These are phyloP conservation scores for Dryococelus australis DNA, from an alignment of 2,888 invertebrate genomes.

Conservation along the genomic window DNA sequence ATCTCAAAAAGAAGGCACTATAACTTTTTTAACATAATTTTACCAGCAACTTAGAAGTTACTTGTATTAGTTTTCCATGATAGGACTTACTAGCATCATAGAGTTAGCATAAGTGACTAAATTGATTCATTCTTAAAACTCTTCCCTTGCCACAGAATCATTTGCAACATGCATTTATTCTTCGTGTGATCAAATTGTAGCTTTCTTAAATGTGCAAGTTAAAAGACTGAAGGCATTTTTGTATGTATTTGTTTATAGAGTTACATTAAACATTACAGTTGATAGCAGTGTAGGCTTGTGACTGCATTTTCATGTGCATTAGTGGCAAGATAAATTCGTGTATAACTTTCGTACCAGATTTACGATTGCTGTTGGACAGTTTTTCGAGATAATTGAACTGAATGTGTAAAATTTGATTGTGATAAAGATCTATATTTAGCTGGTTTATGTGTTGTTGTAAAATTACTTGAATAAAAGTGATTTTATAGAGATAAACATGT, in stretches of 20 bases:
- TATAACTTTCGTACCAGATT: not conserved
- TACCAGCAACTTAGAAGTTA: not conserved
- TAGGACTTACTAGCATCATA: not conserved
- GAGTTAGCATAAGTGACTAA: no score
- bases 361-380: not conserved
- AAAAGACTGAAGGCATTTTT: no score
- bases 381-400: not conserved
- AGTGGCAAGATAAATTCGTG: no score
- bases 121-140: not conserved
- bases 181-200: not conserved
- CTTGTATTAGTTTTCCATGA: not conserved
- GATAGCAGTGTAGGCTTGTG: no score
- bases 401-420: not conserved
- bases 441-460: conserved; percentile 16
- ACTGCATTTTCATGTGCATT: no score
- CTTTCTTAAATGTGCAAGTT: no score
- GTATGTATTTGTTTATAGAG: no score
- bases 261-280: no score
- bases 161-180: not conserved
- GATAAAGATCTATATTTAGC: not conserved
- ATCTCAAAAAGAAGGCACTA: not conserved
- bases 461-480: not conserved
- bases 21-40: not conserved
- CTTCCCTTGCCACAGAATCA: not conserved
- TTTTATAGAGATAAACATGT: not conserved